Evolutionary conservation across 2,113 vertebrate genomes (phyloP).

Genomic region (Hemibagrus wyckioides): DNA sequence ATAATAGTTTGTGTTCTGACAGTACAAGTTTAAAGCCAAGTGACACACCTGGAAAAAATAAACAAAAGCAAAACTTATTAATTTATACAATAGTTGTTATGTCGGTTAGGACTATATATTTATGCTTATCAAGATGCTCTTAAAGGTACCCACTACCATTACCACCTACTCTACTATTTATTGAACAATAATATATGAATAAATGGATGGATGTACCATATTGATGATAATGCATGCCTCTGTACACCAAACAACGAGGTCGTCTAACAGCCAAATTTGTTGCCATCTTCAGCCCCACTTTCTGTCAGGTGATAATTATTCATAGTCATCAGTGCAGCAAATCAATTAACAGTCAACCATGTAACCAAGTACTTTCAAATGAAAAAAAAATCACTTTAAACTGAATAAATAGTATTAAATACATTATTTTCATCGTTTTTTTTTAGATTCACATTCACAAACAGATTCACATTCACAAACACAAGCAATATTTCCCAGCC

Average conservation of each 20-base stretch:
- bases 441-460: not conserved
- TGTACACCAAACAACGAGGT: constrained; percentile 64
- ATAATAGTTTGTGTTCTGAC: too few relatives aligned
- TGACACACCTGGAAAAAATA: too few relatives aligned
- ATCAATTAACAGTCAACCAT: not conserved
- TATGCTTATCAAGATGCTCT: not conserved
- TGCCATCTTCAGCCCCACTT: constrained; percentile 77
- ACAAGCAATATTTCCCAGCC: not conserved
- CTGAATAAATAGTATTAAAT: not conserved
- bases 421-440: not conserved
- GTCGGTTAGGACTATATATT: not conserved
- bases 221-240: not conserved
- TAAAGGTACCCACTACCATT: not conserved
- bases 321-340: not conserved
- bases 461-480: not conserved
- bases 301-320: constrained; percentile 64
- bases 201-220: not conserved
- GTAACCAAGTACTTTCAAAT: too few relatives aligned
- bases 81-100: not conserved
- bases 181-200: not conserved
- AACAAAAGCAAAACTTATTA: not conserved
- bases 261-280: constrained; percentile 60
- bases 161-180: too few relatives aligned
- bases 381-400: too few relatives aligned
- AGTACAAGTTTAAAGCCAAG: too few relatives aligned